phyloP scores from a whole-genome alignment of 2,888 invertebrate species.

The Lutraria lutraria region DNA sequence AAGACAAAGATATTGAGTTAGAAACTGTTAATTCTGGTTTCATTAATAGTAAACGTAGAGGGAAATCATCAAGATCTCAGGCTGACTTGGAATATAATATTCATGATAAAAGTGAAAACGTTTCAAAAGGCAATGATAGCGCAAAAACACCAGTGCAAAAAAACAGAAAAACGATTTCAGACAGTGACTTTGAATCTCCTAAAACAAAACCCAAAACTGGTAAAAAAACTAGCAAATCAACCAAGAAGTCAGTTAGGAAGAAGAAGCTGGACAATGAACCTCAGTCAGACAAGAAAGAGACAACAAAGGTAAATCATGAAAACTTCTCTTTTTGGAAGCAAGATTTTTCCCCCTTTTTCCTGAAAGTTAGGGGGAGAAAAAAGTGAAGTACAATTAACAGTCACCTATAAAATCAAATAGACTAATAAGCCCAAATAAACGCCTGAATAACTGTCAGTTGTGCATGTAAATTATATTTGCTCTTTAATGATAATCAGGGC shows the following conservation, averaged over 20 bases:
- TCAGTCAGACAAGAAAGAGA: not conserved
- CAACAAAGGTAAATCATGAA: not conserved
- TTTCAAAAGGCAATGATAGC: not conserved
- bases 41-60: conserved; percentile 25
- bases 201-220: not conserved
- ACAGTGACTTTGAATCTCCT: conserved; percentile 28
- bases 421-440: too few relatives aligned
- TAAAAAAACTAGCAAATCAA: conserved; percentile 28
- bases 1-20: not conserved
- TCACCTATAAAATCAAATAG: too few relatives aligned
- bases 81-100: not conserved
- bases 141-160: not conserved
- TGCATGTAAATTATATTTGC: too few relatives aligned
- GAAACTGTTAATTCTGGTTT: not conserved
- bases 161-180: not conserved
- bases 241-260: conserved; percentile 40
- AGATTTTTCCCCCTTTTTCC: not conserved
- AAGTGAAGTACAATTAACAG: too few relatives aligned
- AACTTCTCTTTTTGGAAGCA: not conserved
- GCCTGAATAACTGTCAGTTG: too few relatives aligned
- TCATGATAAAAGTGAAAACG: not conserved
- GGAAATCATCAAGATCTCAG: not conserved
- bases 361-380: too few relatives aligned
- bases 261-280: conserved; percentile 29
- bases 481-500: too few relatives aligned